These are phyloP conservation scores for Noctua janthe DNA, from an alignment of 2,888 invertebrate species.

Conservation along the genomic window DNA sequence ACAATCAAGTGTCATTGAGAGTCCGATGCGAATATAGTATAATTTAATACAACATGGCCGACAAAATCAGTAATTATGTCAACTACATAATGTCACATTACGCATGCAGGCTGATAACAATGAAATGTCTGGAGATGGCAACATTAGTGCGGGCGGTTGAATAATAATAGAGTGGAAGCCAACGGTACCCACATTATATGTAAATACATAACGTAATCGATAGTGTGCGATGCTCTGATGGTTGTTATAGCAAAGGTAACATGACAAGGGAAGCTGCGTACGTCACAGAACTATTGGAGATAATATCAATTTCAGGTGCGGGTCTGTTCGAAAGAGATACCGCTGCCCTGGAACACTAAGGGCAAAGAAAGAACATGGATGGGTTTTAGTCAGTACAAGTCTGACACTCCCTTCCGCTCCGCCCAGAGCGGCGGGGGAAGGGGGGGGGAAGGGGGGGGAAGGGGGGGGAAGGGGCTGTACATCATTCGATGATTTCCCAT, in stretches of 20 bases:
- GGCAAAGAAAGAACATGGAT: too few relatives aligned
- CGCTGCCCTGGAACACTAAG: too few relatives aligned
- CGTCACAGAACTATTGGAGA: slow-evolving; percentile 18
- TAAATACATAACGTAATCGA: slow-evolving; percentile 51
- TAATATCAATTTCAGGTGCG: not conserved
- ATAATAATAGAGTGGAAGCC: slow-evolving; percentile 63
- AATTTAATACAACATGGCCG: slow-evolving; percentile 58
- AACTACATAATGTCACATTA: slow-evolving; percentile 72
- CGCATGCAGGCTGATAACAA: slow-evolving; percentile 75
- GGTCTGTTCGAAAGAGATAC: too few relatives aligned
- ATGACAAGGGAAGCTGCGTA: slow-evolving; percentile 20
- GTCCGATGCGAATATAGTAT: slow-evolving; percentile 38
- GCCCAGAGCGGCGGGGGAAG: too few relatives aligned
- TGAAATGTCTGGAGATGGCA: slow-evolving; percentile 75
- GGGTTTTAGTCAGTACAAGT: too few relatives aligned
- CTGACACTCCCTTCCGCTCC: too few relatives aligned
- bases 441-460: too few relatives aligned
- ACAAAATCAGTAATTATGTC: slow-evolving; percentile 67
- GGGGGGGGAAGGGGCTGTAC: too few relatives aligned
- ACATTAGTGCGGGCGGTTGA: slow-evolving; percentile 72
- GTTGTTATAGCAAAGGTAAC: slow-evolving; percentile 31
- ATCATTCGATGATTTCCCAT: too few relatives aligned
- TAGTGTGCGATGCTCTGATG: slow-evolving; percentile 28
- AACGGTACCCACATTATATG: slow-evolving; percentile 50
- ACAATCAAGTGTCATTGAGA: slow-evolving; percentile 47